A percentile compares a stretch with the other conserved stretches of the same genome.
Conservation (phyloP, 2,113 vertebrate genomes). For the Xenus cinereus region DNA sequence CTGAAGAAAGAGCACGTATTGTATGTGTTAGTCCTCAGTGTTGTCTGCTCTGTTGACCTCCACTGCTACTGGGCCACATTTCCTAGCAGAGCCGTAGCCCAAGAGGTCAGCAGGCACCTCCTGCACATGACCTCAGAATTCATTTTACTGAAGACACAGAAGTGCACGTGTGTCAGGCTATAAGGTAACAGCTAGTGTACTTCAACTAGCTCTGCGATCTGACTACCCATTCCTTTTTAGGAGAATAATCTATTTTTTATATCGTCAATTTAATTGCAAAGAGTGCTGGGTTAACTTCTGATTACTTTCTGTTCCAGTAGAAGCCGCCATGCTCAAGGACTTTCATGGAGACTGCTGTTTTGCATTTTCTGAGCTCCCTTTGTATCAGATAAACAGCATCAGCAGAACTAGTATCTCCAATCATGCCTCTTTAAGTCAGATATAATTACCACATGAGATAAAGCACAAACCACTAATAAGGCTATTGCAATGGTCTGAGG, state of each 20-base stretch:
- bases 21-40: background rate
- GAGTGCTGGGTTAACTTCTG: background rate
- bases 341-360: background rate
- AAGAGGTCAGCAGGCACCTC: background rate
- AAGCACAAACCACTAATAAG: background rate
- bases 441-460: background rate
- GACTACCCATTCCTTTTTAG: background rate
- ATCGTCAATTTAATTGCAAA: background rate
- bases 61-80: background rate
- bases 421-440: background rate
- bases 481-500: background rate
- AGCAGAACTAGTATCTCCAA: background rate
- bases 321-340: background rate
- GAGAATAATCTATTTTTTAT: background rate
- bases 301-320: background rate
- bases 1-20: background rate
- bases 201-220: background rate
- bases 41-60: background rate
- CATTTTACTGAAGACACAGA: background rate
- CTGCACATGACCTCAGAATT: background rate
- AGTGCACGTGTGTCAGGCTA: accelerated
- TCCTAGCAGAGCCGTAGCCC: background rate
- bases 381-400: background rate
- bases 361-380: background rate
- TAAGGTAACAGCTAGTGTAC: background rate